phyloP scores from a whole-genome alignment of 2,888 invertebrate genomes.

The Agapostemon virescens region DNA sequence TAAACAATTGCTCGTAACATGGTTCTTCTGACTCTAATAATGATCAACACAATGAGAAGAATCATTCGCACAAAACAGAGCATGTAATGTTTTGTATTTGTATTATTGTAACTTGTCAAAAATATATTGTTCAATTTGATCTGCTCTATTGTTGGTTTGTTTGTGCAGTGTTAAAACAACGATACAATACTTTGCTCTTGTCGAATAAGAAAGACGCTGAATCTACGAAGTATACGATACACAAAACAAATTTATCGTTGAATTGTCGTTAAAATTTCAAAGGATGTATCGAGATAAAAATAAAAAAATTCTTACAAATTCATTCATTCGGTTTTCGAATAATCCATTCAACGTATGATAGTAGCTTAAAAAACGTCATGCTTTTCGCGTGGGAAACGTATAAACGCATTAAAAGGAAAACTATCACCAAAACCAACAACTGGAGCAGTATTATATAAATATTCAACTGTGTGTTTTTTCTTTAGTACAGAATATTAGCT shows the following conservation, averaged over 20 bases:
- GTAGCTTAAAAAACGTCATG: neutral
- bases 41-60: slow-evolving; percentile 61
- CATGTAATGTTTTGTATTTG: slow-evolving; percentile 73
- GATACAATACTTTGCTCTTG: neutral
- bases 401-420: slow-evolving; percentile 1
- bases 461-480: slow-evolving; percentile 75
- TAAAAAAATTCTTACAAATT: neutral
- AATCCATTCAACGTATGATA: neutral
- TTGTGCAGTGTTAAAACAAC: slow-evolving; percentile 65
- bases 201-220: neutral
- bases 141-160: slow-evolving; percentile 77
- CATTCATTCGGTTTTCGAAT: neutral
- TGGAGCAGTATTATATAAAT: slow-evolving; percentile 77
- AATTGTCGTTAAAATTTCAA: neutral
- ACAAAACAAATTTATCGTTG: neutral
- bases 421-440: slow-evolving; percentile 73
- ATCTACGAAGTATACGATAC: slow-evolving; percentile 13
- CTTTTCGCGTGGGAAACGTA: neutral
- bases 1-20: slow-evolving; percentile 50
- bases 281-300: neutral
- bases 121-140: slow-evolving; percentile 76
- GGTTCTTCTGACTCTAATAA: slow-evolving; percentile 36
- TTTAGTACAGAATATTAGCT: slow-evolving; percentile 75
- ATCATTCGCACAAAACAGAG: slow-evolving; percentile 71
- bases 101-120: slow-evolving; percentile 76